Conservation (phyloP, 1,140 invertebrate genomes). For the Polypedilum vanderplanki region DNA sequence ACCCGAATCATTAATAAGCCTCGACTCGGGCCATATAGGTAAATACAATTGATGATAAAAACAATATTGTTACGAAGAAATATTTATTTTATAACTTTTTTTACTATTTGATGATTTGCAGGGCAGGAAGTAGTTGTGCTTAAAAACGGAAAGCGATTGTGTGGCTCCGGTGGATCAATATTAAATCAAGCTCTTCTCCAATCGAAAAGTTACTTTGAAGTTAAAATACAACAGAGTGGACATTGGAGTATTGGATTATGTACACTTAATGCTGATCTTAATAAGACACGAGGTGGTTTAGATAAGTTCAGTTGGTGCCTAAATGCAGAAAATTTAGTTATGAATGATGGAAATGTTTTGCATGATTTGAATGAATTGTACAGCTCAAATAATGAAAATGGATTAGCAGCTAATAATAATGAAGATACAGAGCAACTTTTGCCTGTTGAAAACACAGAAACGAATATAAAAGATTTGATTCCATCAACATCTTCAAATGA, state of each 20-base stretch:
- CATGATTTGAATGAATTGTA: slow-evolving; percentile 43
- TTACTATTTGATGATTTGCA: slow-evolving; percentile 45
- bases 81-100: not conserved
- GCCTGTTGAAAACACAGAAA: slow-evolving; percentile 33
- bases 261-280: slow-evolving; percentile 78
- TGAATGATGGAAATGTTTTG: slow-evolving; percentile 74
- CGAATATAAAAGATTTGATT: slow-evolving; percentile 30
- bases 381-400: slow-evolving; percentile 33
- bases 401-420: slow-evolving; percentile 47
- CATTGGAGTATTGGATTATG: slow-evolving; percentile 92
- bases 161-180: slow-evolving; percentile 89
- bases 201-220: slow-evolving; percentile 98
- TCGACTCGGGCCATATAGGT: not conserved
- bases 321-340: slow-evolving; percentile 78
- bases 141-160: slow-evolving; percentile 90
- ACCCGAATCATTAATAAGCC: not conserved
- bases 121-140: slow-evolving; percentile 97
- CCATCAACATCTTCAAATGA: slow-evolving; percentile 38
- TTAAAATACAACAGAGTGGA: slow-evolving; percentile 93
- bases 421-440: slow-evolving; percentile 33
- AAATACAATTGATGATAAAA: not conserved
- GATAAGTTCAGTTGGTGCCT: slow-evolving; percentile 91
- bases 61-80: slow-evolving; percentile 8
- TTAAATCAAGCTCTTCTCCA: slow-evolving; percentile 90
- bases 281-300: slow-evolving; percentile 71